Conservation (phyloP, 2,797 vertebrate species). For the Borostomias antarcticus region DNA sequence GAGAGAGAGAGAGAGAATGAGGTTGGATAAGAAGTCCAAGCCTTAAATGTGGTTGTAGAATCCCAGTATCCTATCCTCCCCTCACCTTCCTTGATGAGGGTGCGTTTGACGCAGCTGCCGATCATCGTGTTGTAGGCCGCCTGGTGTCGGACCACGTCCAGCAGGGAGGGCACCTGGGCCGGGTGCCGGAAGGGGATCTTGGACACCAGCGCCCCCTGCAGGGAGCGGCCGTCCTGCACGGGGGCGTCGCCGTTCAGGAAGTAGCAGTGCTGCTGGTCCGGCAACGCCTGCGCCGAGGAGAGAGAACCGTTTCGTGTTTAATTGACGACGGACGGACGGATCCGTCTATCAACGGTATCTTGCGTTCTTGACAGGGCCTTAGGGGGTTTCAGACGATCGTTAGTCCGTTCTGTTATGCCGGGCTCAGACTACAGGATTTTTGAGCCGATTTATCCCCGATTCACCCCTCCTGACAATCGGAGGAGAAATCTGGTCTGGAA, state of each 20-base stretch:
- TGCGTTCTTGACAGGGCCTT: too few relatives aligned
- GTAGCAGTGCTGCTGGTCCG: slow-evolving; percentile 98
- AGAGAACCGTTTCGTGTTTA: neutral
- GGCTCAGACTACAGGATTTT: too few relatives aligned
- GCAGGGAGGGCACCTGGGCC: slow-evolving; percentile 88
- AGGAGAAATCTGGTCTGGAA: too few relatives aligned
- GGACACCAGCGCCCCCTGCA: slow-evolving; percentile 89
- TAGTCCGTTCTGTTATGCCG: too few relatives aligned
- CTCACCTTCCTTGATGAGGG: slow-evolving; percentile 90
- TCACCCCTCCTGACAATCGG: too few relatives aligned
- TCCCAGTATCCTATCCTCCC: neutral
- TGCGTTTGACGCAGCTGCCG: slow-evolving; percentile 94
- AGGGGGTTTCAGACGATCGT: too few relatives aligned
- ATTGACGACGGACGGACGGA: neutral
- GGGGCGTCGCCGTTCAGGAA: slow-evolving; percentile 96
- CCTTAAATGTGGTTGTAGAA: too few relatives aligned
- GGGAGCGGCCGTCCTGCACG: slow-evolving; percentile 89
- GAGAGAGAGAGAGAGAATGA: too few relatives aligned
- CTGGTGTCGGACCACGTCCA: slow-evolving; percentile 93
- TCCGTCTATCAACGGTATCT: too few relatives aligned
- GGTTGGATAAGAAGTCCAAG: too few relatives aligned
- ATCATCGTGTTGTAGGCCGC: slow-evolving; percentile 94
- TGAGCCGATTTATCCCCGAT: too few relatives aligned
- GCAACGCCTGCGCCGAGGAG: slow-evolving; percentile 83
- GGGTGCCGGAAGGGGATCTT: slow-evolving; percentile 97